Percentiles rank a stretch among this genome's conserved stretches.
These are phyloP conservation scores for Muscicapa comitata DNA, from an alignment of 2,797 vertebrate species.

Conservation along the genomic window DNA sequence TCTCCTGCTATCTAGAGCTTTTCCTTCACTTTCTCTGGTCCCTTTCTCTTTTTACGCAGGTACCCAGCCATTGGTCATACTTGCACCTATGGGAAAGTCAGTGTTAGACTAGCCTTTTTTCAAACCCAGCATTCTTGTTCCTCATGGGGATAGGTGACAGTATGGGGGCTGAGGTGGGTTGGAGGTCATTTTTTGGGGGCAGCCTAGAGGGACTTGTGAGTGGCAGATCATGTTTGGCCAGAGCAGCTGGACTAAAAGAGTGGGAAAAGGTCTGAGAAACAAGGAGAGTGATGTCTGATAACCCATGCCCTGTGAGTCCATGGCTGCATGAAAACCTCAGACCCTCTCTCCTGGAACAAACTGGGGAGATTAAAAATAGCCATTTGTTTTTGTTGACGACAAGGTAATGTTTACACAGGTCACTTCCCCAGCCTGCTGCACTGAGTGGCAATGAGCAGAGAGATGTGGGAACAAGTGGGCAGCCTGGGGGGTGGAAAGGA, in stretches of 20 bases:
- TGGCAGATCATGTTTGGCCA: background rate
- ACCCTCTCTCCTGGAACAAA: background rate
- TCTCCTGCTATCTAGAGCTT: background rate
- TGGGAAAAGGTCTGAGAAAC: background rate
- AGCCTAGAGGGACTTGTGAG: background rate
- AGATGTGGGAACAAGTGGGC: background rate
- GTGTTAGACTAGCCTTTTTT: background rate
- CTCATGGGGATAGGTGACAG: background rate
- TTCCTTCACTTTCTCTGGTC: background rate
- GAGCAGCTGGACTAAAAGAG: background rate
- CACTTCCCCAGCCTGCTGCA: background rate
- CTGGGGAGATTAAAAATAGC: background rate
- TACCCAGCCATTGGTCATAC: background rate
- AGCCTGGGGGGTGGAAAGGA: fast-evolving
- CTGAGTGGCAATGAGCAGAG: background rate
- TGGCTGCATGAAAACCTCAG: background rate
- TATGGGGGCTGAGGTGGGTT: fast-evolving
- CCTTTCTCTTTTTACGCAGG: background rate
- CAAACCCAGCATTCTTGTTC: background rate
- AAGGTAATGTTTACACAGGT: slow-evolving; percentile 6
- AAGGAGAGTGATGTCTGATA: background rate
- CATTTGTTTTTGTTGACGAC: background rate
- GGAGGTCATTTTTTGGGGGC: background rate
- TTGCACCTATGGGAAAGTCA: background rate
- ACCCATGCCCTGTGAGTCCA: background rate